A percentile compares a stretch with the other conserved stretches of the same genome.
Evolutionary conservation across 2,888 invertebrate genomes (phyloP).

Genomic region (Tachina fera): DNA sequence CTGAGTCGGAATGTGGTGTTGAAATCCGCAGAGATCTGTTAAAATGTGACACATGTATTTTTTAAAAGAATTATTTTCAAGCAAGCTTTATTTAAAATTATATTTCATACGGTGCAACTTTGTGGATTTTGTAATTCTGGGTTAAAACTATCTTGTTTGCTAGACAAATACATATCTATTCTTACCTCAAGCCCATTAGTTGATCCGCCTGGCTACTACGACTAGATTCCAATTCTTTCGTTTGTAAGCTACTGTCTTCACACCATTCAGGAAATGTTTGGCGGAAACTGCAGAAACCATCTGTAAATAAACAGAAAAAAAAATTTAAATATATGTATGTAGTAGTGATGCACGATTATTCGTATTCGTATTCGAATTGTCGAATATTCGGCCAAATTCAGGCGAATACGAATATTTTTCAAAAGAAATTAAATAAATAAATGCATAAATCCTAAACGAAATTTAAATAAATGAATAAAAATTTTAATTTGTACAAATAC

Average conservation of each 20-base stretch:
- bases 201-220: slow-evolving; percentile 84
- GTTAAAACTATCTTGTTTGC: background rate
- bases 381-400: no score
- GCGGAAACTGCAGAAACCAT: slow-evolving; percentile 93
- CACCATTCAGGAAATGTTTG: slow-evolving; percentile 96
- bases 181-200: slow-evolving; percentile 85
- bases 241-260: slow-evolving; percentile 89
- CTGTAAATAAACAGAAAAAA: slow-evolving; percentile 84
- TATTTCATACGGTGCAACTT: no score
- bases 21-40: slow-evolving; percentile 89
- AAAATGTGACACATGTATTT: slow-evolving; percentile 74
- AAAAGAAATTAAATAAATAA: no score
- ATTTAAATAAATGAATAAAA: no score
- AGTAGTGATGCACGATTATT: no score
- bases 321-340: background rate
- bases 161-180: background rate
- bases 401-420: no score
- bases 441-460: no score
- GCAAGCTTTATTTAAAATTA: no score
- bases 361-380: no score
- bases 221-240: slow-evolving; percentile 85
- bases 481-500: no score
- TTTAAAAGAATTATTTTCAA: background rate
- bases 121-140: background rate
- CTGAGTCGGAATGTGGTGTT: slow-evolving; percentile 86